Evolutionary conservation across 2,888 invertebrate species (phyloP), one percentile per base, ranked within the genome.

Genomic region (Nowickia ferox): DNA sequence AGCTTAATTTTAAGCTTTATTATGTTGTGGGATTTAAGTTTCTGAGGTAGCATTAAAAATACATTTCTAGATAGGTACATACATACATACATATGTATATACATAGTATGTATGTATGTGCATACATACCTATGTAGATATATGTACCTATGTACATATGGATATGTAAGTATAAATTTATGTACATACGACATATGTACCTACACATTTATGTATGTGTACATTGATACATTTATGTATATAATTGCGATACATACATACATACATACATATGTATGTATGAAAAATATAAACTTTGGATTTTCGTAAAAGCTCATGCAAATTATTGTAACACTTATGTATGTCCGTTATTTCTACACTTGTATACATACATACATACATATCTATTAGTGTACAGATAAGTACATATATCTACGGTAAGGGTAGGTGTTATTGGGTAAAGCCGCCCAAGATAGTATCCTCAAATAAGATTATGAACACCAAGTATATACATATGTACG

Each of bases 1-100:
- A 68, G 65, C 46, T 84, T 57, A 42, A 61, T 57, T 71, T 74
- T 68, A 74, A 80, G 44, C 66, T 74, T 68, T 68, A 30, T 61
- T 46, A 51, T 81, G 59, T 61, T 22, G 66, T 38, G 66, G 66
- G 74, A 59, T 75, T 68, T 59, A 57, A 53, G 17, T 55, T 68
- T 53, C 15, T 19, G 44, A 9, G 42, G 61, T 22, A 53, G 51
- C 22, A 17, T 22, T n/a, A 57, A n/a, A 38, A 8, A 13, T 38
- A 5, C 15, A 38, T 57, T 6, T n/a, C 0, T 38, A 38, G 30
- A 17, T 51, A 51, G 13, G 46, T 19, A 19, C 1, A 11, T 10
- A 53, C 11, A 5, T 53, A n/a, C 11, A 0, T 53, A 53, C 17
- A 19, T 30, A 6, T 30, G 61, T 59, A 38, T n/a, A n/a, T 40